Evolutionary conservation across 2,888 invertebrate species (phyloP).

Genomic region (Eupithecia dodoneata): DNA sequence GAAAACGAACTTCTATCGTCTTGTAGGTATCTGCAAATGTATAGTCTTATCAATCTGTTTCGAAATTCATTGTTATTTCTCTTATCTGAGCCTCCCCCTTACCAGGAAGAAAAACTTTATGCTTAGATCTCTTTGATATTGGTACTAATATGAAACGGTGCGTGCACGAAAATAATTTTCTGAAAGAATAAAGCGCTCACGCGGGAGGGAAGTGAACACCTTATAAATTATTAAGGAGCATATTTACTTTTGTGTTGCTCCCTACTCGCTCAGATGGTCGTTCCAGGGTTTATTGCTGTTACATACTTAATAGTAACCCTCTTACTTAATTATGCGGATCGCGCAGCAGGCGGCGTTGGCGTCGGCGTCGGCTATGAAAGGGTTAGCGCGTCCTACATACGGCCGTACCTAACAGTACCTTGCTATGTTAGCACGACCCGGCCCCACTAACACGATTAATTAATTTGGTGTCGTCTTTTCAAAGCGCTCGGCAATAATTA

Average conservation of each 20-base stretch:
- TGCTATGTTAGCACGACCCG: constrained; percentile 66
- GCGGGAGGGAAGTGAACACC: constrained; percentile 49
- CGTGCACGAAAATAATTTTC: constrained; percentile 14
- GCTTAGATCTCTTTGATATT: constrained; percentile 9
- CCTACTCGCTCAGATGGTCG: constrained; percentile 62
- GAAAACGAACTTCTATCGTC: constrained; percentile 17
- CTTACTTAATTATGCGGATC: constrained; percentile 80
- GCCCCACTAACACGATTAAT: constrained; percentile 67
- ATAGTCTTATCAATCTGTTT: constrained; percentile 23
- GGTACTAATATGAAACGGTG: not conserved
- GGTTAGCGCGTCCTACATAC: constrained; percentile 58
- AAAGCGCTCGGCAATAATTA: constrained; percentile 58
- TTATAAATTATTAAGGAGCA: constrained; percentile 63
- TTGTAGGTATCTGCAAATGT: constrained; percentile 16
- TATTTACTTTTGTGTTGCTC: constrained; percentile 68
- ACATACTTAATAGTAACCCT: constrained; percentile 80
- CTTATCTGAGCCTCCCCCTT: constrained; percentile 3
- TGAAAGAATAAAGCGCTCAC: constrained; percentile 29
- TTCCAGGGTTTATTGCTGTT: constrained; percentile 74
- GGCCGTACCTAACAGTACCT: constrained; percentile 15
- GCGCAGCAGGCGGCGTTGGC: constrained; percentile 55
- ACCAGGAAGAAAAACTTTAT: constrained; percentile 5
- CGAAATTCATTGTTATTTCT: constrained; percentile 24
- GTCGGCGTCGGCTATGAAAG: constrained; percentile 56
- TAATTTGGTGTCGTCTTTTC: constrained; percentile 68